Evolutionary conservation across 2,888 invertebrate species (phyloP).

Genomic region (Leptothorax acervorum): DNA sequence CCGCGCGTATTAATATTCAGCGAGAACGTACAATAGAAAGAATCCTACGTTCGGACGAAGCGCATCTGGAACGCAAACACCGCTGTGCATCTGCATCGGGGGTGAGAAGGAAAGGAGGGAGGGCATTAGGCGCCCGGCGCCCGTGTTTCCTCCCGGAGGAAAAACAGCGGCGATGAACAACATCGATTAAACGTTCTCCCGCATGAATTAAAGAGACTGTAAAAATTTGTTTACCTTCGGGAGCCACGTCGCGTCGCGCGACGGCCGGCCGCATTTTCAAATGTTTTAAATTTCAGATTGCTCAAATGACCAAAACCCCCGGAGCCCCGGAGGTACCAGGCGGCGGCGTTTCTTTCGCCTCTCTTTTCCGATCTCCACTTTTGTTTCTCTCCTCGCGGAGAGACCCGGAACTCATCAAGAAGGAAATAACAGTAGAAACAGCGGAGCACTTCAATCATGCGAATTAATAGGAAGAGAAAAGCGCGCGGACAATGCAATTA

Average conservation of each 20-base stretch:
- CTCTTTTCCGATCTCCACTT: background rate
- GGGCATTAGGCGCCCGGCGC: background rate
- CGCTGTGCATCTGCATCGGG: background rate
- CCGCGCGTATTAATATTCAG: constrained; percentile 36
- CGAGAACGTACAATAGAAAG: constrained; percentile 21
- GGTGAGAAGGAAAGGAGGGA: too few species aligned
- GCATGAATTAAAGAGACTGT: constrained; percentile 45
- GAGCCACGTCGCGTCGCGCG: constrained; percentile 13
- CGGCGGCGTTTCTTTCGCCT: constrained; percentile 9
- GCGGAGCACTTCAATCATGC: background rate
- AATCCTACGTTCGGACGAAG: background rate
- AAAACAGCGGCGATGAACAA: constrained; percentile 37
- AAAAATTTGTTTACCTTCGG: constrained; percentile 42
- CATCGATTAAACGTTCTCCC: constrained; percentile 39
- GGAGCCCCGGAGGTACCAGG: background rate
- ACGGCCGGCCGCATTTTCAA: constrained; percentile 36
- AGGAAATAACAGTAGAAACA: constrained; percentile 27
- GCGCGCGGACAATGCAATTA: constrained; percentile 22
- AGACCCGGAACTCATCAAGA: constrained; percentile 7
- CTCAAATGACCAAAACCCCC: constrained; percentile 32
- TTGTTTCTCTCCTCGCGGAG: background rate
- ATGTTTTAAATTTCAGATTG: constrained; percentile 53
- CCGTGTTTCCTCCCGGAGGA: constrained; percentile 5
- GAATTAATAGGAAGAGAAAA: background rate
- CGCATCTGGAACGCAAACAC: constrained; percentile 43